Conservation (phyloP, 2,113 vertebrate genomes). For the Mobula hypostoma region DNA sequence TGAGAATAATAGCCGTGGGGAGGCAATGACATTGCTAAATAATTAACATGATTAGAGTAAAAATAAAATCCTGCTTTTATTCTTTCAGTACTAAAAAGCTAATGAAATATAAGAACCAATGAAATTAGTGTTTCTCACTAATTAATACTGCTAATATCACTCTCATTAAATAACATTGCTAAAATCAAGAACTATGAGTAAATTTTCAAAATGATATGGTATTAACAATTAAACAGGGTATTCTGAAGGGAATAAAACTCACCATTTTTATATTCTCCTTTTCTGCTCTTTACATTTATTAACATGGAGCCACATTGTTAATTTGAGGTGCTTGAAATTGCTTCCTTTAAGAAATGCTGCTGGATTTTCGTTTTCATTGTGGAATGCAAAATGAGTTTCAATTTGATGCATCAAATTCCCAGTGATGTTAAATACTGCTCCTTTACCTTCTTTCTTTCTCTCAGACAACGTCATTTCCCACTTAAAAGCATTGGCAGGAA, state of each 20-base stretch:
- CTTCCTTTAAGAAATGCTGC: neutral
- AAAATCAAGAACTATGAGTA: neutral
- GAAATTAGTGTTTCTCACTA: neutral
- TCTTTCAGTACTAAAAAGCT: neutral
- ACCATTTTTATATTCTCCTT: neutral
- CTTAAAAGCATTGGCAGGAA: neutral
- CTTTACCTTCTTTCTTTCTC: neutral
- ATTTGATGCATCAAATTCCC: neutral
- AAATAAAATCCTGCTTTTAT: neutral
- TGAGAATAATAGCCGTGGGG: neutral
- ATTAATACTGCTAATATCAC: neutral
- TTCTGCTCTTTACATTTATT: neutral
- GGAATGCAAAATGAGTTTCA: neutral
- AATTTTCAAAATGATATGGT: neutral
- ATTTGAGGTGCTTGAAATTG: neutral
- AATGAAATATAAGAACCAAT: neutral
- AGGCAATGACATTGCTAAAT: neutral
- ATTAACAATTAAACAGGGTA: neutral
- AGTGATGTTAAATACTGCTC: neutral
- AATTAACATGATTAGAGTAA: neutral
- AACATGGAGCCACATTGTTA: neutral
- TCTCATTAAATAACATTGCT: neutral
- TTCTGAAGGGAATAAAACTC: neutral
- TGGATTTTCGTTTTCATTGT: neutral
- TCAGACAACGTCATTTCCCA: neutral